Percentiles rank a stretch among this genome's conserved stretches.
Evolutionary conservation across 2,888 invertebrate species (phyloP).

Genomic region (Pantelozetes paolii): DNA sequence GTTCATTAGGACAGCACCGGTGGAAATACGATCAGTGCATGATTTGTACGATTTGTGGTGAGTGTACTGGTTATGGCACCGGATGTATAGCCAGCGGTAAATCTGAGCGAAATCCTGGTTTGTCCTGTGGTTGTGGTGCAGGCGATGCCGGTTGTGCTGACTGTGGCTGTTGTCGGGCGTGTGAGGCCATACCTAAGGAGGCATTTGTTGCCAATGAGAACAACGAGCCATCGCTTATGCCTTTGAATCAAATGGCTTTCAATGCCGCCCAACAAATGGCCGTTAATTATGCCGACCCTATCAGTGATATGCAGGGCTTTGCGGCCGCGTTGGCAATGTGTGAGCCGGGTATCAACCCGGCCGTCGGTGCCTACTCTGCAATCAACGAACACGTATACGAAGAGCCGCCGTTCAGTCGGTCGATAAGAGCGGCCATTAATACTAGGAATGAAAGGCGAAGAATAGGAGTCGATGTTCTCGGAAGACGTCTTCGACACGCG

Average conservation of each 20-base stretch:
- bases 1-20: slow-evolving; percentile 67
- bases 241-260: slow-evolving; percentile 25
- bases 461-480: slow-evolving; percentile 26
- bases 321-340: slow-evolving; percentile 24
- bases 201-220: slow-evolving; percentile 49
- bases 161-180: slow-evolving; percentile 86
- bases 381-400: slow-evolving; percentile 23
- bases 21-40: slow-evolving; percentile 79
- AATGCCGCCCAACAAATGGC: slow-evolving; percentile 29
- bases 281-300: slow-evolving; percentile 18
- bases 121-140: slow-evolving; percentile 91
- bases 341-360: neutral
- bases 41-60: slow-evolving; percentile 82
- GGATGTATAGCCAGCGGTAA: slow-evolving; percentile 72
- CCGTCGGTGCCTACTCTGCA: neutral
- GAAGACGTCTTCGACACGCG: slow-evolving; percentile 10
- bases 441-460: slow-evolving; percentile 8
- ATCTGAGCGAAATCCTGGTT: slow-evolving; percentile 75
- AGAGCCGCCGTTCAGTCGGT: slow-evolving; percentile 9
- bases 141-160: slow-evolving; percentile 89
- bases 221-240: slow-evolving; percentile 19
- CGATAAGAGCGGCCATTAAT: too few species aligned
- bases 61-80: slow-evolving; percentile 88
- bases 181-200: slow-evolving; percentile 61
- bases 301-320: slow-evolving; percentile 11